These are phyloP conservation scores for Eupsilia transversa DNA, from an alignment of 2,888 invertebrate genomes.

Conservation along the genomic window DNA sequence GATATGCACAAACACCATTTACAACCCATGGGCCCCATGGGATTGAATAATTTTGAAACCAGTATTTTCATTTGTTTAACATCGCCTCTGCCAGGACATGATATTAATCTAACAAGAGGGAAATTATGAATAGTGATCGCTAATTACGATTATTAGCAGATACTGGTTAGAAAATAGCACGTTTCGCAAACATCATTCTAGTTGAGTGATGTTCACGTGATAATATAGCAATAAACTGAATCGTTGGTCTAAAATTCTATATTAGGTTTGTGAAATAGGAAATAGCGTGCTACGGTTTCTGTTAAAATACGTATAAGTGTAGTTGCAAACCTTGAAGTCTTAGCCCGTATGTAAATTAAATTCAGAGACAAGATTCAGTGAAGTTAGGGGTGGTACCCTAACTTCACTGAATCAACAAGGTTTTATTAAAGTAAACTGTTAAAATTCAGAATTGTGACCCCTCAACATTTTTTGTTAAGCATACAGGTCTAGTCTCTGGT, in stretches of 20 bases:
- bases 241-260: constrained; percentile 21
- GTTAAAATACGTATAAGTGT: not conserved
- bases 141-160: constrained; percentile 11
- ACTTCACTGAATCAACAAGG: too few species aligned
- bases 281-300: not conserved
- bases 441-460: not conserved
- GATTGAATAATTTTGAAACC: not conserved
- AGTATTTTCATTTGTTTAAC: not conserved
- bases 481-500: not conserved
- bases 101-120: not conserved
- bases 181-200: constrained; percentile 23
- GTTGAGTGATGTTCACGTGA: constrained; percentile 13
- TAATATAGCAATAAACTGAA: not conserved
- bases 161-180: constrained; percentile 12
- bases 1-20: not conserved
- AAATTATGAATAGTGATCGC: constrained; percentile 7
- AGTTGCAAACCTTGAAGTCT: not conserved
- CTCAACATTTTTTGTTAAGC: not conserved
- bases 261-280: constrained; percentile 25
- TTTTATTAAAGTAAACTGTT: not conserved
- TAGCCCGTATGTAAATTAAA: not conserved
- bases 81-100: not conserved
- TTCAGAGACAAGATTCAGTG: not conserved
- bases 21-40: not conserved
- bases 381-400: too few species aligned